Base-by-base conservation (phyloP, 2,797 vertebrate genomes). In the Falco novaeseelandiae region DNA sequence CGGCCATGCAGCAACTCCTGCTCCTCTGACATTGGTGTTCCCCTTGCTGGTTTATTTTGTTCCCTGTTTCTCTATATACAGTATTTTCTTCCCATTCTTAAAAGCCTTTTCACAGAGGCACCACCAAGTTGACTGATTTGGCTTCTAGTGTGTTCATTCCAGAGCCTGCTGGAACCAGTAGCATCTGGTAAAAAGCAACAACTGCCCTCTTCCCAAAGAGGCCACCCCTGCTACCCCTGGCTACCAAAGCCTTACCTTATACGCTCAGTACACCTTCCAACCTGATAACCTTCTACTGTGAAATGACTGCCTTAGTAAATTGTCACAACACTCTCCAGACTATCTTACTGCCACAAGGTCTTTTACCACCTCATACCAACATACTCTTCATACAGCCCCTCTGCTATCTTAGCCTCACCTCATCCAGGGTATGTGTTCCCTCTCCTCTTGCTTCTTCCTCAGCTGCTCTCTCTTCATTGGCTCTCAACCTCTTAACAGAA, bases 151-250 rank as follows among this genome's bases (percentile, higher is more conserved):
- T 38, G 27, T 52, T 12, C 9, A 32, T 17, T 63, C n/a, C 27
- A 48, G 49, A 55, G 4, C 22, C 30, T 0, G 0, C 14, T 72
- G 14, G 22, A 86, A 61, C 12, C 2, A 3, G 2, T 3, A 80
- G 8, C 66, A 8, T n/a, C 26, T 81, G 44, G 9, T 8, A 85
- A 83, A 90, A 9, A 8, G 51, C 40, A 51, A 10, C 1, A 3
- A 2, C 11, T 23, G 8, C 23, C 5, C 4, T 73, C 44, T 55
- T 86, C 40, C 32, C 5, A 32, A 59, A 21, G 9, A 58, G 14
- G 59, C 42, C 14, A 70, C 4, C 38, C 7, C 16, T 61, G 23
- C 6, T 70, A n/a, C 17, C 25, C 8, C 5, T 3, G 5, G 14
- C 36, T n/a, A 12, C 27, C 26, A 70, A 70, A 67, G 2, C 8